Percentiles rank a stretch among this genome's conserved stretches.
These are phyloP conservation scores for Temnothorax longispinosus DNA, from an alignment of 1,140 invertebrate genomes.

Conservation along the genomic window DNA sequence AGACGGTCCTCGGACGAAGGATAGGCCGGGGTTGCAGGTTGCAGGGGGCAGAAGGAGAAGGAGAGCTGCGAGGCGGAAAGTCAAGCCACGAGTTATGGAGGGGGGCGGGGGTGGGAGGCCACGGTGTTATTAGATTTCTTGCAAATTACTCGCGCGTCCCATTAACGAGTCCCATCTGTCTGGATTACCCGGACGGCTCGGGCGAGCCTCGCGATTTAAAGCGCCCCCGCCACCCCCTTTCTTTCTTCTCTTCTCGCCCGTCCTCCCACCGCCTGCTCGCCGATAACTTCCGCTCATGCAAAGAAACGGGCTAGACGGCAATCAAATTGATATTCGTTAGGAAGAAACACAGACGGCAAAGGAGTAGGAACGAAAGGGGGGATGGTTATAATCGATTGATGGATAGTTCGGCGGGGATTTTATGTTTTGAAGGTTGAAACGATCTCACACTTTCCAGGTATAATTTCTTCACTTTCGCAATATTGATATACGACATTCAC, in stretches of 20 bases:
- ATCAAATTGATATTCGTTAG: slow-evolving; percentile 61
- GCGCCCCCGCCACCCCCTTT: slow-evolving; percentile 46
- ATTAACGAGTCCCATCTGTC: slow-evolving; percentile 82
- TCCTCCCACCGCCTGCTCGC: background rate
- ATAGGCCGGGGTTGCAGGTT: slow-evolving; percentile 14
- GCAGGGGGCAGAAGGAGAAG: background rate
- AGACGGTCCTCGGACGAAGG: slow-evolving; percentile 65
- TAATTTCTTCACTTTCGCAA: background rate
- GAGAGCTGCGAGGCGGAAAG: slow-evolving; percentile 54
- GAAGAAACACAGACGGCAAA: background rate
- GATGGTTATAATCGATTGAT: slow-evolving; percentile 44
- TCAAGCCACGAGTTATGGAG: slow-evolving; percentile 75
- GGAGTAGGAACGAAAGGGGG: background rate
- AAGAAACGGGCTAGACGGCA: slow-evolving; percentile 48
- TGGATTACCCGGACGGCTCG: slow-evolving; percentile 76
- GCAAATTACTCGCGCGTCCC: slow-evolving; percentile 81
- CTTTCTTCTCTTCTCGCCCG: slow-evolving; percentile 24
- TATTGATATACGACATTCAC: background rate
- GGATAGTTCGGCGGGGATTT: slow-evolving; percentile 37
- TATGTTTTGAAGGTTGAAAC: background rate
- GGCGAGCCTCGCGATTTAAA: slow-evolving; percentile 72
- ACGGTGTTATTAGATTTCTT: slow-evolving; percentile 81
- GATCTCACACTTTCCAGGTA: background rate
- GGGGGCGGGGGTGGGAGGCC: slow-evolving; percentile 55
- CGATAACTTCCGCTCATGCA: slow-evolving; percentile 39